Percentiles rank a stretch among this genome's conserved stretches.
Evolutionary conservation across 2,113 vertebrate genomes (phyloP).

Genomic region (Regulus satrapa): DNA sequence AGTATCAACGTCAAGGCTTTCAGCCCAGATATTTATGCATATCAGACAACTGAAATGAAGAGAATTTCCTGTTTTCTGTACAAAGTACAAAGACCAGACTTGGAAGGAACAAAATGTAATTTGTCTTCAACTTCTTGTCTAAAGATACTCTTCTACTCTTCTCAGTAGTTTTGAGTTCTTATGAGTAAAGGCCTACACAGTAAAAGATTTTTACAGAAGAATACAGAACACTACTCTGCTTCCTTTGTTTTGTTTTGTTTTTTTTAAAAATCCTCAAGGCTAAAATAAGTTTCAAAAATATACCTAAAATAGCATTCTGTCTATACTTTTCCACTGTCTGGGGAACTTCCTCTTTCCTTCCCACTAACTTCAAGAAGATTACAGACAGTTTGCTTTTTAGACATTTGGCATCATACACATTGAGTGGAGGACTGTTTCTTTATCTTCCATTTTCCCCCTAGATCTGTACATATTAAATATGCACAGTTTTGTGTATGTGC

Average conservation of each 20-base stretch:
- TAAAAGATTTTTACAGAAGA: not conserved
- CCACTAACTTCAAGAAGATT: not conserved
- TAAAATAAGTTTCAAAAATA: not conserved
- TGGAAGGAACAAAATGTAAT: slow-evolving; percentile 1
- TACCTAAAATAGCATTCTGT: not conserved
- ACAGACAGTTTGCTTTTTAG: not conserved
- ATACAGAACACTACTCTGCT: not conserved
- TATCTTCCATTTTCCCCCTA: not conserved
- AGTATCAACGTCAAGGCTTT: not conserved
- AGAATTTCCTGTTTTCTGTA: slow-evolving; percentile 46
- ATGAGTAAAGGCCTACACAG: not conserved
- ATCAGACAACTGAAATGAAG: slow-evolving; percentile 24
- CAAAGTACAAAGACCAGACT: not conserved
- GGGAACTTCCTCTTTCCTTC: not conserved
- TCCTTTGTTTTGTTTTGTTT: too few species aligned
- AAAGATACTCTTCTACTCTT: not conserved
- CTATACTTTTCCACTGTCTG: not conserved
- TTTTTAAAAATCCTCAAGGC: not conserved
- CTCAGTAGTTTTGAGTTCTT: not conserved
- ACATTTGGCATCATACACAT: not conserved
- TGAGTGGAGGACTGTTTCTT: not conserved
- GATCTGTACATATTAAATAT: not conserved
- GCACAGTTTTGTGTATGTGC: not conserved
- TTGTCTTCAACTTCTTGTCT: slow-evolving; percentile 6
- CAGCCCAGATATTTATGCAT: slow-evolving; percentile 13